Evolutionary conservation across 92 coral and sea anemone species (phyloP).

Genomic region (Palythoa grandiflora): DNA sequence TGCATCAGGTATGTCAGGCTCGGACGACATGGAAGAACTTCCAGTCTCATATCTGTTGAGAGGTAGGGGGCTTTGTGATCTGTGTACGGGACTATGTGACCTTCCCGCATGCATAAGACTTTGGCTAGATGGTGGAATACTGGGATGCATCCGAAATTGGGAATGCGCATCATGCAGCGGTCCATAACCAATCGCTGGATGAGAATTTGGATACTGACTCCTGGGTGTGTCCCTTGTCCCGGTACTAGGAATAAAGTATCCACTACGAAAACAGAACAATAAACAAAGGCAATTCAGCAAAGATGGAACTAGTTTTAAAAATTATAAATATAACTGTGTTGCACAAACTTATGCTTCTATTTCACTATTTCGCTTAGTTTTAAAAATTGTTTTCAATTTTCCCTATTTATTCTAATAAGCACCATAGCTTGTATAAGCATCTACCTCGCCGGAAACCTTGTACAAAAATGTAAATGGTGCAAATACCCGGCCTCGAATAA

Average conservation of each 20-base stretch:
- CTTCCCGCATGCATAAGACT: constrained; percentile 24
- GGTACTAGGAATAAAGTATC: constrained; percentile 36
- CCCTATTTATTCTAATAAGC: constrained; percentile 9
- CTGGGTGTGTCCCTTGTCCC: constrained; percentile 19
- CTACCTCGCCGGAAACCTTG: constrained; percentile 11
- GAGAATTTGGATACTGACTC: constrained; percentile 33
- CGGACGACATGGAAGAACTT: constrained; percentile 28
- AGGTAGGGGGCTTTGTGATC: constrained; percentile 36
- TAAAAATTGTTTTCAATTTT: constrained; percentile 1
- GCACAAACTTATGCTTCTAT: too few relatives aligned
- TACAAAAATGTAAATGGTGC: constrained; percentile 25
- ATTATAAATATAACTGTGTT: background rate
- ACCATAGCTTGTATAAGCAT: constrained; percentile 18
- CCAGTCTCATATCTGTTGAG: constrained; percentile 21
- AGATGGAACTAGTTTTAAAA: constrained; percentile 12
- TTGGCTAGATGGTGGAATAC: constrained; percentile 10
- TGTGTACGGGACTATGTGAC: constrained; percentile 16
- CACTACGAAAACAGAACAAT: constrained; percentile 19
- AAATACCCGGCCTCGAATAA: constrained; percentile 13
- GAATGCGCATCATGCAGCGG: constrained; percentile 24
- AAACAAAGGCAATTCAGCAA: constrained; percentile 18
- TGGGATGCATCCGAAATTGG: constrained; percentile 38
- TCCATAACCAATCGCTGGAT: constrained; percentile 37
- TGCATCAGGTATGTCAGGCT: constrained; percentile 13
- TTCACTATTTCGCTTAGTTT: background rate